phyloP scores from a whole-genome alignment of 1,140 invertebrate genomes.

The Bombyx mandarina region DNA sequence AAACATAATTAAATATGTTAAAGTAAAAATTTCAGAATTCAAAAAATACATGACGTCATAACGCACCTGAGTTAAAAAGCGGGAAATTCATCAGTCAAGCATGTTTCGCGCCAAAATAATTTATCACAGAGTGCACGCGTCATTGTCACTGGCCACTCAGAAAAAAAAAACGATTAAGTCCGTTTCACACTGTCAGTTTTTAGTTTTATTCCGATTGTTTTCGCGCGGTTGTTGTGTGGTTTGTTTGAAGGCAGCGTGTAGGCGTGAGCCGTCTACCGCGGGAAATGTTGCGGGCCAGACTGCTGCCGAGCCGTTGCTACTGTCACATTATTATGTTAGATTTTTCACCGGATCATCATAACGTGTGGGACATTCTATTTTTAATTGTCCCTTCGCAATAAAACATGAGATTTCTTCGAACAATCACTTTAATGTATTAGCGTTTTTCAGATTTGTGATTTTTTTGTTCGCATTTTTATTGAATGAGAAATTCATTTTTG shows the following conservation, averaged over 20 bases:
- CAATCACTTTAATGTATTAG: not conserved
- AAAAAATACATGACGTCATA: conserved; percentile 6
- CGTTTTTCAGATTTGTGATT: too few species aligned
- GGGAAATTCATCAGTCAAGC: conserved; percentile 60
- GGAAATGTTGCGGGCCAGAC: conserved; percentile 53
- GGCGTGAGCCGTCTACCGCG: conserved; percentile 50
- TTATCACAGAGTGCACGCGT: conserved; percentile 36
- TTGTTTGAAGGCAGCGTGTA: conserved; percentile 24
- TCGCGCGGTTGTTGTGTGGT: conserved; percentile 5
- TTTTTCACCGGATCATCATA: conserved; percentile 49
- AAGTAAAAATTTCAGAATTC: not conserved
- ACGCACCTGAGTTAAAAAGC: conserved; percentile 62
- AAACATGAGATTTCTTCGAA: conserved; percentile 1
- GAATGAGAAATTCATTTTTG: too few species aligned
- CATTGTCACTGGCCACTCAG: conserved; percentile 27
- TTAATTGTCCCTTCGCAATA: conserved; percentile 26
- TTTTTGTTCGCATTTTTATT: too few species aligned
- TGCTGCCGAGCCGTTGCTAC: conserved; percentile 36
- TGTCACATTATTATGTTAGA: conserved; percentile 45
- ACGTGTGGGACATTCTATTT: conserved; percentile 31
- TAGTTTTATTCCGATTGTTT: conserved; percentile 7
- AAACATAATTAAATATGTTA: not conserved
- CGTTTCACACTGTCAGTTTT: not conserved
- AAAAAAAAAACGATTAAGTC: conserved; percentile 7
- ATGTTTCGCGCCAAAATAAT: conserved; percentile 48